Evolutionary conservation across 2,797 vertebrate genomes (phyloP).

Genomic region (Cyclopterus lumpus): DNA sequence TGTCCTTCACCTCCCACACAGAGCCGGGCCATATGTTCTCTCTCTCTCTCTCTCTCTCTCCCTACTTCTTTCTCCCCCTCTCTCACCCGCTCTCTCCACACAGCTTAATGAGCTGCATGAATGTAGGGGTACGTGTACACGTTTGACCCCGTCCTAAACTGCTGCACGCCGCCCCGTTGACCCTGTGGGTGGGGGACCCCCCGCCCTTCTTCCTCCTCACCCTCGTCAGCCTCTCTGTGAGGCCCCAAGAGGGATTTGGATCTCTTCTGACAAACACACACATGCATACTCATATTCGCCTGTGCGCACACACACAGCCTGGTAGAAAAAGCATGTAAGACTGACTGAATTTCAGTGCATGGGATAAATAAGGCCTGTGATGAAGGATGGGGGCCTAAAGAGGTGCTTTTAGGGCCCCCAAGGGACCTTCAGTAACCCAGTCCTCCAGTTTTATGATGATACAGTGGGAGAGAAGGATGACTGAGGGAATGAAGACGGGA

Average conservation of each 20-base stretch:
- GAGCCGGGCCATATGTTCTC: constrained; percentile 81
- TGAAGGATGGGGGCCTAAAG: constrained; percentile 36
- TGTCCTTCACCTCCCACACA: constrained; percentile 79
- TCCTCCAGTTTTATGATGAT: constrained; percentile 30
- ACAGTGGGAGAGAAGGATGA: constrained; percentile 16
- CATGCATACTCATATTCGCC: constrained; percentile 2
- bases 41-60: constrained; percentile 42
- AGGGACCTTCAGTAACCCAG: constrained; percentile 34
- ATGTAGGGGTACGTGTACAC: constrained; percentile 63
- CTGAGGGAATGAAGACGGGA: constrained; percentile 27
- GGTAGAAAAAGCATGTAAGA: constrained; percentile 17
- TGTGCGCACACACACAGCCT: constrained; percentile 9
- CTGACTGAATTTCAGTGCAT: constrained; percentile 52
- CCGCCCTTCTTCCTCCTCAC: constrained; percentile 7
- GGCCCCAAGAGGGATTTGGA: constrained; percentile 46
- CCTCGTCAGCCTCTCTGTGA: constrained; percentile 27
- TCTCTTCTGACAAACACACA: constrained; percentile 16
- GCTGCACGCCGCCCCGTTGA: constrained; percentile 54
- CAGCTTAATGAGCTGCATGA: constrained; percentile 73
- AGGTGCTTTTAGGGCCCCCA: constrained; percentile 47
- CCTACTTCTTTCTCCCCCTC: constrained; percentile 14
- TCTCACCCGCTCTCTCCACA: constrained; percentile 1
- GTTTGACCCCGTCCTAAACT: constrained; percentile 78
- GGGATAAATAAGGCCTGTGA: constrained; percentile 34
- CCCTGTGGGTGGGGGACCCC: constrained; percentile 58